Conservation (phyloP, 53 echinoderm and acorn worm species). For the Echinometra lucunter region DNA sequence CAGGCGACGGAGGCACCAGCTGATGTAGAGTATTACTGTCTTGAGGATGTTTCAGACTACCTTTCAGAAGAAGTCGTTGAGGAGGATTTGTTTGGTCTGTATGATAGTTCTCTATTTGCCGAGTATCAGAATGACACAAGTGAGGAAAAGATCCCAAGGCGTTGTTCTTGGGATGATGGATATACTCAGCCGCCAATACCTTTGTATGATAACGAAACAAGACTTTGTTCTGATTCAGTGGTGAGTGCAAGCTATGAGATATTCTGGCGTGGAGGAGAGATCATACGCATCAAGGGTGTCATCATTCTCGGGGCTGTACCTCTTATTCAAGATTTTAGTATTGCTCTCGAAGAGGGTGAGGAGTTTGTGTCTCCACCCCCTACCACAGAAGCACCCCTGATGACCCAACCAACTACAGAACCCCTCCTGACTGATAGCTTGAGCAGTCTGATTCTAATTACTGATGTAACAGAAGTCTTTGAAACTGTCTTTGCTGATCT, state of each 20-base stretch:
- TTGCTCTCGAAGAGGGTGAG: constrained; percentile 38
- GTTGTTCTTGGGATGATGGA: constrained; percentile 96
- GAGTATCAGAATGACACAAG: constrained; percentile 7
- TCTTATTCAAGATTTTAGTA: constrained; percentile 10
- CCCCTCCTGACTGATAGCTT: background rate
- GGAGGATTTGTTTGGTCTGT: constrained; percentile 33
- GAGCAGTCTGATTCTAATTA: constrained; percentile 33
- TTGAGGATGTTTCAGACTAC: constrained; percentile 77
- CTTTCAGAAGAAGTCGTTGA: background rate
- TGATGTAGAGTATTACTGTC: constrained; percentile 81
- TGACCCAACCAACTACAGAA: constrained; percentile 12
- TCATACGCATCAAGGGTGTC: constrained; percentile 69
- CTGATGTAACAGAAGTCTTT: constrained; percentile 56
- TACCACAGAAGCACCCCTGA: constrained; percentile 5
- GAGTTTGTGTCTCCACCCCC: constrained; percentile 79
- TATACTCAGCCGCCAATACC: constrained; percentile 86
- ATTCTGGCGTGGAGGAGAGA: constrained; percentile 86
- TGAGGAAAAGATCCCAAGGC: constrained; percentile 51
- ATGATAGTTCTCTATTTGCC: constrained; percentile 46
- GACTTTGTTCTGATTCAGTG: constrained; percentile 80
- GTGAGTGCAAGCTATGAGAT: constrained; percentile 89
- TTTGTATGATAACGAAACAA: constrained; percentile 73
- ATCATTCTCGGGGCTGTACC: constrained; percentile 81
- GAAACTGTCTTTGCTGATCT: constrained; percentile 41
- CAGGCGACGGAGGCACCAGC: constrained; percentile 59